Evolutionary conservation across 2,888 invertebrate genomes (phyloP).

Genomic region (Odontomyia ornata): DNA sequence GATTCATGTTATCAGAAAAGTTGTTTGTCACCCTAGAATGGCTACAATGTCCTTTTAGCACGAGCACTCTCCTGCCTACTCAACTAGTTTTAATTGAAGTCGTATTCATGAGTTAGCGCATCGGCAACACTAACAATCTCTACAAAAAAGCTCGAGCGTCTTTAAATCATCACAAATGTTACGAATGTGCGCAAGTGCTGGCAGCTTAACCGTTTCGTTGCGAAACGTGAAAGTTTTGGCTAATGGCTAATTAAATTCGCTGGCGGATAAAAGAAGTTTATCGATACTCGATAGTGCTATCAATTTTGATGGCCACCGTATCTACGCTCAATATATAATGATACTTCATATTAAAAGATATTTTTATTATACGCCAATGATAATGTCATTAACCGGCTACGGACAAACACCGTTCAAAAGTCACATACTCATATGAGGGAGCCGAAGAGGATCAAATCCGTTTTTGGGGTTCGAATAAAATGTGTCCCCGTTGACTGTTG

Average conservation of each 20-base stretch:
- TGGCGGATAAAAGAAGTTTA: conserved; percentile 33
- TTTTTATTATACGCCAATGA: conserved; percentile 25
- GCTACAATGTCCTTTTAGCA: too few relatives aligned
- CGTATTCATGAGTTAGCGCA: too few relatives aligned
- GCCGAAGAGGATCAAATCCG: not conserved
- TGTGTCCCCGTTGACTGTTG: not conserved
- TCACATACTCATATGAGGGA: not conserved
- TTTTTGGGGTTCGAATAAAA: not conserved
- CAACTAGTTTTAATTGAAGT: too few relatives aligned
- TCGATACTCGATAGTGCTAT: conserved; percentile 43
- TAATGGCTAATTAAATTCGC: conserved; percentile 43
- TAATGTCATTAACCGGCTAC: conserved; percentile 38
- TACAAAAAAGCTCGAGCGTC: too few relatives aligned
- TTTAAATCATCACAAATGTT: too few relatives aligned
- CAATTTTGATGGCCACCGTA: conserved; percentile 41
- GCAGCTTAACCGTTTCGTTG: conserved; percentile 35
- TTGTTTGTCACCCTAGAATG: too few relatives aligned
- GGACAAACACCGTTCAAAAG: not conserved
- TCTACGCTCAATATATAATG: conserved; percentile 11
- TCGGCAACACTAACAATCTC: too few relatives aligned
- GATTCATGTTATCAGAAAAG: too few relatives aligned
- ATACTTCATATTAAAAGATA: conserved; percentile 31
- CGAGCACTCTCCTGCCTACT: too few relatives aligned
- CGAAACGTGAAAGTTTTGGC: conserved; percentile 37
- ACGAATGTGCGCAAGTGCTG: conserved; percentile 4